Evolutionary conservation across 2,797 vertebrate species (phyloP).

Genomic region (Erithacus rubecula): DNA sequence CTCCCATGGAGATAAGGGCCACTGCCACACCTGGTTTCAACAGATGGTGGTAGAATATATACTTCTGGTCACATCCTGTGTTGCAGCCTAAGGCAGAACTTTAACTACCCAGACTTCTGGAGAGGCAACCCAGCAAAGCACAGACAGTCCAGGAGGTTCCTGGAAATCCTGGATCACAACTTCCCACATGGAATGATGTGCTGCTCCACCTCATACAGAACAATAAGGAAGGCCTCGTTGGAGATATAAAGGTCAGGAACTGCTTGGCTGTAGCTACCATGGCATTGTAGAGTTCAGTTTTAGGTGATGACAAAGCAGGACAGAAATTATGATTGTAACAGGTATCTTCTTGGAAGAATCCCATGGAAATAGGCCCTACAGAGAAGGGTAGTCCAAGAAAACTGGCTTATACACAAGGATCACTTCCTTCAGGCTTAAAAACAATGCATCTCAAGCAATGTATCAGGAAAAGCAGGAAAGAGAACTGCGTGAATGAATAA

Average conservation of each 20-base stretch:
- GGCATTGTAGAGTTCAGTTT: too few species aligned
- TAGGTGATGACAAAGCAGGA: neutral
- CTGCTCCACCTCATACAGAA: rapidly evolving
- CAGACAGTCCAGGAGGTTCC: neutral
- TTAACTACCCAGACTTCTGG: neutral
- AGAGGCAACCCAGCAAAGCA: neutral
- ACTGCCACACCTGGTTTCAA: too few species aligned
- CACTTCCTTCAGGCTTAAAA: neutral
- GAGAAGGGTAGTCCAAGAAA: neutral
- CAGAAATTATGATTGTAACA: neutral
- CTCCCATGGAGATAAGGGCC: too few species aligned
- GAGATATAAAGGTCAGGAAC: neutral
- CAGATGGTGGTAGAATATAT: too few species aligned
- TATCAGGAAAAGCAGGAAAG: neutral
- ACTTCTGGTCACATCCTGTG: too few species aligned
- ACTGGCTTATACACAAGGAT: neutral
- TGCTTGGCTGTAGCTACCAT: too few species aligned
- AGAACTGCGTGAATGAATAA: neutral
- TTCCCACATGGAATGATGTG: neutral
- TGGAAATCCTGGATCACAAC: neutral
- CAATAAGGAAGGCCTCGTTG: rapidly evolving
- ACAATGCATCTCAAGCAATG: neutral
- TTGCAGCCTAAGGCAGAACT: too few species aligned
- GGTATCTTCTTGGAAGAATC: neutral
- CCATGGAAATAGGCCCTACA: neutral